A percentile compares a stretch with the other conserved stretches of the same genome.
Conservation (phyloP, 2,797 vertebrate species). For the Gymnoscopelus braueri region DNA sequence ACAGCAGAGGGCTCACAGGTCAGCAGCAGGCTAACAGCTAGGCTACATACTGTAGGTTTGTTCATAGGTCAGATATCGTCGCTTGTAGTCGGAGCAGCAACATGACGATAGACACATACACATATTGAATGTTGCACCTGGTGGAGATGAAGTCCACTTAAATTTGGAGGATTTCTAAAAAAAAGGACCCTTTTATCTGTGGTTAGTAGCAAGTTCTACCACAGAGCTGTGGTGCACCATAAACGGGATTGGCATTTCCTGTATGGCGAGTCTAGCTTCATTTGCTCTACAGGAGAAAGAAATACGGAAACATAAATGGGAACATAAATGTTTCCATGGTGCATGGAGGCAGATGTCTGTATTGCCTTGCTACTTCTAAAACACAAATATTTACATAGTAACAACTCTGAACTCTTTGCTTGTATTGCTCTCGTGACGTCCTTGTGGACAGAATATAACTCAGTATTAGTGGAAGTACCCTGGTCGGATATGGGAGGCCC, state of each 20-base stretch:
- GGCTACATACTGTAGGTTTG: not conserved
- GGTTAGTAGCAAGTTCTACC: not conserved
- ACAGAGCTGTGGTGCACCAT: not conserved
- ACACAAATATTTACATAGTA: constrained; percentile 6
- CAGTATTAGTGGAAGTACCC: constrained; percentile 41
- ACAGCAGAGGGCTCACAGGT: constrained; percentile 8
- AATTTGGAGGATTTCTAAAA: not conserved
- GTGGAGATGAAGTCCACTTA: not conserved
- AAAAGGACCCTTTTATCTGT: constrained; percentile 1
- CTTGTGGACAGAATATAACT: constrained; percentile 39
- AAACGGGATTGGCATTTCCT: constrained; percentile 18
- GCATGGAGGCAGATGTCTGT: constrained; percentile 2
- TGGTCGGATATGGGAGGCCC: constrained; percentile 46
- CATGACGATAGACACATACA: not conserved
- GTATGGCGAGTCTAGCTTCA: constrained; percentile 12
- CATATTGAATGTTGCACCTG: not conserved
- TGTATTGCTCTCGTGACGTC: constrained; percentile 41
- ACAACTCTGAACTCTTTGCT: not conserved
- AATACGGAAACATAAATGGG: constrained; percentile 23
- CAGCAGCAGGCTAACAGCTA: constrained; percentile 34
- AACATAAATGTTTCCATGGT: constrained; percentile 19
- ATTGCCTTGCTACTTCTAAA: constrained; percentile 14
- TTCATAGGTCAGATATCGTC: constrained; percentile 35
- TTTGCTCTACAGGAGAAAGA: constrained; percentile 1
- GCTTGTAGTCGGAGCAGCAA: constrained; percentile 14